Percentiles rank a stretch among this genome's conserved stretches.
These are phyloP conservation scores for Dryadula phaetusa DNA, from an alignment of 2,888 invertebrate species.

Conservation along the genomic window DNA sequence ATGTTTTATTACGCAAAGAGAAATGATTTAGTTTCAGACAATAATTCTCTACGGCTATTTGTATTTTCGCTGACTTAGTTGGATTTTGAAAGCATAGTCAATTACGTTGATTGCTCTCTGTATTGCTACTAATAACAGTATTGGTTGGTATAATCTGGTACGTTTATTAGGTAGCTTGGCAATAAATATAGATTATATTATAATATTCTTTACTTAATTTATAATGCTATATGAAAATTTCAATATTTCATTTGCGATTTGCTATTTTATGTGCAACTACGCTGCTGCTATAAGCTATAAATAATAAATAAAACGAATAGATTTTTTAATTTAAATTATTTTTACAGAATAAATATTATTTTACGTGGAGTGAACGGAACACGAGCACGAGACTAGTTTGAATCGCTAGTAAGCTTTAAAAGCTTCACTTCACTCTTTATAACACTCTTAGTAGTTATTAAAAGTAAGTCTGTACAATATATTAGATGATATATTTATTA, in stretches of 20 bases:
- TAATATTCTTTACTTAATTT: background rate
- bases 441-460: constrained; percentile 1
- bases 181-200: constrained; percentile 6
- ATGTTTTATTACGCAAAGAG: constrained; percentile 22
- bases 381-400: background rate
- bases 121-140: constrained; percentile 33
- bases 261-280: too few relatives aligned
- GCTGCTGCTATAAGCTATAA: background rate
- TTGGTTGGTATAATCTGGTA: constrained; percentile 19
- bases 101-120: constrained; percentile 32
- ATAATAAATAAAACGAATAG: background rate
- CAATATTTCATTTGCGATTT: too few relatives aligned
- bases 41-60: constrained; percentile 28
- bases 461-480: background rate
- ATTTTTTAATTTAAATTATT: too few relatives aligned
- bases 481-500: constrained; percentile 45
- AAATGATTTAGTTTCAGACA: constrained; percentile 26
- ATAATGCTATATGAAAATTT: background rate
- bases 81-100: constrained; percentile 27
- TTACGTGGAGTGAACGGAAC: background rate
- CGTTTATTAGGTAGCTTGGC: constrained; percentile 23
- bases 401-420: background rate
- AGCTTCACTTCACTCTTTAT: background rate
- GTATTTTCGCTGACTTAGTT: constrained; percentile 31
- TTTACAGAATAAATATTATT: too few relatives aligned